Evolutionary conservation across 2,113 vertebrate genomes (phyloP).

Genomic region (Platichthys stellatus): DNA sequence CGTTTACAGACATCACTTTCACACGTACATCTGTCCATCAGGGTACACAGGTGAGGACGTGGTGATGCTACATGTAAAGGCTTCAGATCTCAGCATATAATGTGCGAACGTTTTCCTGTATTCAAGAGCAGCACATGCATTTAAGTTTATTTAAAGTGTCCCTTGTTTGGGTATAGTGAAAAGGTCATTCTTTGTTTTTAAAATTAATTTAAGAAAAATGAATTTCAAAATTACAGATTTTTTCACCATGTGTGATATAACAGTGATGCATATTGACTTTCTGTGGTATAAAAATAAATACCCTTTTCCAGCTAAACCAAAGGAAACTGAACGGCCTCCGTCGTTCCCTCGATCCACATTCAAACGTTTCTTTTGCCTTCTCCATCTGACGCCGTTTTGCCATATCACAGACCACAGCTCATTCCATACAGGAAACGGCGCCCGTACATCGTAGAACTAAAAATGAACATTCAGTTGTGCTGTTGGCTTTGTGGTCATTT

Average conservation of each 20-base stretch:
- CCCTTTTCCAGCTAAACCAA: conserved; percentile 73
- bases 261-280: conserved; percentile 26
- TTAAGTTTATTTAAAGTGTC: conserved; percentile 20
- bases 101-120: background rate
- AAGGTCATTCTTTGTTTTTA: conserved; percentile 1
- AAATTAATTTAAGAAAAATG: background rate
- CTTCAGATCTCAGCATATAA: too few relatives aligned
- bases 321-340: conserved; percentile 55
- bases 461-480: conserved; percentile 56
- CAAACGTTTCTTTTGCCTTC: background rate
- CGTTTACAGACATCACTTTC: background rate
- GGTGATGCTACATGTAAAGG: conserved; percentile 1
- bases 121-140: conserved; percentile 14
- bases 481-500: conserved; percentile 60
- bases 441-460: background rate
- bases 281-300: conserved; percentile 41
- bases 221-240: conserved; percentile 12
- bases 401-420: conserved; percentile 16
- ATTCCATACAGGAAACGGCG: conserved; percentile 44
- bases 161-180: background rate
- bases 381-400: conserved; percentile 35
- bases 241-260: background rate
- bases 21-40: background rate
- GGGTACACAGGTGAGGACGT: conserved; percentile 31
- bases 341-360: conserved; percentile 49